Conservation (phyloP, 2,888 invertebrate species). For the Frankliniella fusca region DNA sequence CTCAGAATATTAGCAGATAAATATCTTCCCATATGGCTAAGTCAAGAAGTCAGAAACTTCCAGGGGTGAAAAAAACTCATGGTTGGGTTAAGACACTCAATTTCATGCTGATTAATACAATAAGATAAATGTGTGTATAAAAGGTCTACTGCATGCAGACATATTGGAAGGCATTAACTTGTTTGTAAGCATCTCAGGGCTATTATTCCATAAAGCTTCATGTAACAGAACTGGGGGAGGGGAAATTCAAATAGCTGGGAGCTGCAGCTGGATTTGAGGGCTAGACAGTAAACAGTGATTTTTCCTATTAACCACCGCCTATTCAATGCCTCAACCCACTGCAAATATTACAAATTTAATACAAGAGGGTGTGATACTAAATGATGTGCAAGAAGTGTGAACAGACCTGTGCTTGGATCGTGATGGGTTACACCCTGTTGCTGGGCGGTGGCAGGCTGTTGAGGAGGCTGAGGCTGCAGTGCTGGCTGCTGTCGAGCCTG, state of each 20-base stretch:
- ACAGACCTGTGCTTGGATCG: constrained; percentile 28
- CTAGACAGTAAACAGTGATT: neutral
- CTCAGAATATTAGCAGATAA: neutral
- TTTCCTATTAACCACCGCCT: neutral
- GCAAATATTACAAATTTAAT: neutral
- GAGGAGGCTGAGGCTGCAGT: constrained; percentile 39
- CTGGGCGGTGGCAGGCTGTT: constrained; percentile 36
- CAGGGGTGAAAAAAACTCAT: too few species aligned
- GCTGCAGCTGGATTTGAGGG: neutral
- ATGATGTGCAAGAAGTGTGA: neutral
- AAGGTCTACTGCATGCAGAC: too few species aligned
- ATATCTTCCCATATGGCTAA: too few species aligned
- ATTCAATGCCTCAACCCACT: neutral
- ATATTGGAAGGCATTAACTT: too few species aligned
- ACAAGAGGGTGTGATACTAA: too few species aligned
- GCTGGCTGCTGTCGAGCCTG: constrained; percentile 37
- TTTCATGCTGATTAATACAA: constrained; percentile 20
- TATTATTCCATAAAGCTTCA: too few species aligned
- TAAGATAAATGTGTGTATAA: too few species aligned
- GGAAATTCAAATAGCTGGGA: neutral
- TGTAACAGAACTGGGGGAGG: neutral
- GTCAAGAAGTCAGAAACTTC: too few species aligned
- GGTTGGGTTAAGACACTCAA: too few species aligned
- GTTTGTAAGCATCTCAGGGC: too few species aligned
- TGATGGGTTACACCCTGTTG: neutral